A percentile compares a stretch with the other conserved stretches of the same genome.
phyloP scores from a whole-genome alignment of 2,797 vertebrate genomes.

The Gallirallus australis region DNA sequence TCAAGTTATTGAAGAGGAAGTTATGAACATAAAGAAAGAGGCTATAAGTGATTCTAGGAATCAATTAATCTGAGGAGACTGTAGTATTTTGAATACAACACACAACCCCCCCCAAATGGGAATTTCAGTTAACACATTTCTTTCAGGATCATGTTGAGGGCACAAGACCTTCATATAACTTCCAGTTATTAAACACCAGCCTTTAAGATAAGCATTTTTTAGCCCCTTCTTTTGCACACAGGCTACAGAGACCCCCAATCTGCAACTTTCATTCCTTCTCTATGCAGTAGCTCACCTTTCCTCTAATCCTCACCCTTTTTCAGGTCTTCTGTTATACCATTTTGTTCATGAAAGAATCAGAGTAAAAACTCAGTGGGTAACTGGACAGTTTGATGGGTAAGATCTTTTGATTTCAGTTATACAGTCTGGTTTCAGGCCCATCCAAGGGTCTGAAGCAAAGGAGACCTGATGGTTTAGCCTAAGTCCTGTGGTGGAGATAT shows the following conservation, averaged over 20 bases:
- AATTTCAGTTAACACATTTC: constrained; percentile 28
- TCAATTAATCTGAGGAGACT: neutral
- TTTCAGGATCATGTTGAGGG: constrained; percentile 12
- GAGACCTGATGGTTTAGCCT: constrained; percentile 71
- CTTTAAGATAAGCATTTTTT: neutral
- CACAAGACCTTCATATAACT: neutral
- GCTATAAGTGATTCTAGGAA: neutral
- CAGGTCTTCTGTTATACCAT: neutral
- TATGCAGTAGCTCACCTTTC: neutral
- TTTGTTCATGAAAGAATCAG: constrained; percentile 37
- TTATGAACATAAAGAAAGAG: neutral
- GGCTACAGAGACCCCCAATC: constrained; percentile 27
- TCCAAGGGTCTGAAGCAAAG: constrained; percentile 63
- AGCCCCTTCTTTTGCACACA: constrained; percentile 15
- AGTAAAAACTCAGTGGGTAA: constrained; percentile 42
- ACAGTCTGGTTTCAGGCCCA: constrained; percentile 31
- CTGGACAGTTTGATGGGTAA: constrained; percentile 23
- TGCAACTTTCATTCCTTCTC: neutral
- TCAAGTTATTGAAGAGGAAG: neutral
- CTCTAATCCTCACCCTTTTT: neutral
- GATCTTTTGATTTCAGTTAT: constrained; percentile 34
- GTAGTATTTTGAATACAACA: neutral
- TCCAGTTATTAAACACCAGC: neutral
- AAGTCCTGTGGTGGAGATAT: constrained; percentile 33
- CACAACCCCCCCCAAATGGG: neutral